Evolutionary conservation across 2,888 invertebrate species (phyloP).

Genomic region (Rotaria socialis): DNA sequence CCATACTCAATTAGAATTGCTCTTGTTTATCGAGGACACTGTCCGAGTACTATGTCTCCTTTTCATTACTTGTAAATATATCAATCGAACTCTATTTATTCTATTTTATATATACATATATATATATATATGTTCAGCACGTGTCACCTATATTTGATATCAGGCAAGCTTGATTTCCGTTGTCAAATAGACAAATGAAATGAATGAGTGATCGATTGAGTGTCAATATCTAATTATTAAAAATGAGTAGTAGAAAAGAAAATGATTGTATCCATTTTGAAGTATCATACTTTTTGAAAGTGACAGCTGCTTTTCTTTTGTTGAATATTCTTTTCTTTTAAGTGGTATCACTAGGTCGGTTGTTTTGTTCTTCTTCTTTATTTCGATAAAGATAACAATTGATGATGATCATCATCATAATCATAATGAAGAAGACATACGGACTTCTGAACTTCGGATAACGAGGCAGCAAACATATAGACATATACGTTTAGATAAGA

Average conservation of each 20-base stretch:
- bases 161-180: background rate
- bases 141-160: slow-evolving; percentile 14
- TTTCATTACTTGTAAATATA: slow-evolving; percentile 26
- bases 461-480: background rate
- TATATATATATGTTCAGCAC: background rate
- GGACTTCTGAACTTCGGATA: slow-evolving; percentile 14
- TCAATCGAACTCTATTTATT: slow-evolving; percentile 9
- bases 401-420: background rate
- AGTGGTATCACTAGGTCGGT: background rate
- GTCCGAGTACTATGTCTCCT: background rate
- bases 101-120: background rate
- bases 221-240: slow-evolving; percentile 22
- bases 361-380: background rate
- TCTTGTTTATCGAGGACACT: slow-evolving; percentile 3
- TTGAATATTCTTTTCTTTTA: background rate
- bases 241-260: background rate
- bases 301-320: slow-evolving; percentile 13
- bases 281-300: background rate
- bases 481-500: background rate
- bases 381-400: background rate
- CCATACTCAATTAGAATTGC: slow-evolving; percentile 11
- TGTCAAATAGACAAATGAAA: slow-evolving; percentile 19
- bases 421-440: background rate
- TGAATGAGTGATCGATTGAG: slow-evolving; percentile 18
- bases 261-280: background rate